Evolutionary conservation across 2,113 vertebrate genomes (phyloP), one percentile per base, ranked within the genome.

Genomic region (Phalacrocorax brasilianus): DNA sequence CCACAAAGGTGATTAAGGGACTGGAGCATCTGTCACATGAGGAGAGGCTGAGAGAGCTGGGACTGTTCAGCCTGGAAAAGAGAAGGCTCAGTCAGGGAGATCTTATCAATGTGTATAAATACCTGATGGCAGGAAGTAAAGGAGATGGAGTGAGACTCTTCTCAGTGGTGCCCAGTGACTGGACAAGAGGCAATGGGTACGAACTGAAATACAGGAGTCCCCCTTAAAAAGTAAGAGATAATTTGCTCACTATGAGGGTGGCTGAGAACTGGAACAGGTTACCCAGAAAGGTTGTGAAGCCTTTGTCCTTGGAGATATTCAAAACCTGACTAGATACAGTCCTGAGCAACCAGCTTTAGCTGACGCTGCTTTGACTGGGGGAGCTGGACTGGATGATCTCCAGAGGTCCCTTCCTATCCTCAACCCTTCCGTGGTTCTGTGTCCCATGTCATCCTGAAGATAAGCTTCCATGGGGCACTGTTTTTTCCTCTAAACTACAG

Each of bases 401-500:
- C 66, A 32, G 50, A 59, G 21, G 18, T 70, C 15, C 22, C n/a
- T 61, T 83, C 47, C 53, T 67, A 50, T 32, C 17, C 18, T 91
- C 35, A 83, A 4, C 23, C 27, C 8, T 73, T 62, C 59, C 40
- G 32, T 56, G 23, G 8, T 79, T 70, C 56, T 68, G 4, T 56
- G 8, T 50, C 23, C 17, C 1, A 0, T 35, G 11, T 78, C 5
- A 1, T 42, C 6, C 1, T 62, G 59, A 56, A 62, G 14, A 38
- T 24, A 35, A 17, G 24, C 15, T 84, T 88, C 66, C 35, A 12
- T 20, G 17, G 13, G 32, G 8, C 35, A 44, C 23, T 38, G 9
- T 15, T 45, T 27, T 55, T 62, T 23, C 32, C 59, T 49, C 32
- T 63, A 23, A 88, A 50, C 8, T 52, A 14, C 33, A 42, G 26